Evolutionary conservation across 2,113 vertebrate species (phyloP), one percentile per base, ranked within the genome.

Genomic region (Delphinus delphis): DNA sequence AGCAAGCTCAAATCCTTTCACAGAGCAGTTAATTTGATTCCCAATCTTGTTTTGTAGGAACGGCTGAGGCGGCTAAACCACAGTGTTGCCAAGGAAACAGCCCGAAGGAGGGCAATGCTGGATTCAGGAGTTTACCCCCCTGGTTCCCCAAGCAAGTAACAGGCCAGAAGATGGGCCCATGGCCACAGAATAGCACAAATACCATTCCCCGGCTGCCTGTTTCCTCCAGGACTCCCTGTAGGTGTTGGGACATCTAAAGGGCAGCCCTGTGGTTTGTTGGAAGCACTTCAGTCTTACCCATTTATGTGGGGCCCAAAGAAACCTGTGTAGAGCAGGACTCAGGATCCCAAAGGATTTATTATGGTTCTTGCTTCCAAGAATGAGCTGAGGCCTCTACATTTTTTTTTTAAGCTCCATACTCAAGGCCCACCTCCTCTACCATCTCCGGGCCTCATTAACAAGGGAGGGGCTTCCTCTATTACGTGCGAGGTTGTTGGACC

Each of bases 71-170:
- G 99, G 91, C 98, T 99, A 82, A 99, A 99, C 97, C 99, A 99
- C 98, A 99, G 99, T 47, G 99, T 99, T 88, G 99, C 99, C 84
- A 99, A 99, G 97, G 99, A 99, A 98, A 99, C 99, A 0, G 99
- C 99, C 6, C 96, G 99, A 4, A 99, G 99, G 68, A 99, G 99
- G 88, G 99, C 99, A 2, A 99, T 99, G 99, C 98, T 99, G 96
- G 99, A 99, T 96, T 99, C 99, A 0, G 99, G 99, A 0, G 98
- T 99, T 55, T 99, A 99, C 96, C 97, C 99, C 0, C 98, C 99
- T 28, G 99, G 98, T 2, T 99, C 99, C 20, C 99, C 99, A 20
- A 99, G 99, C 97, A 99, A 99, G 98, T 99, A 98, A 98, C 11
- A 17, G 17, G 38, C 0, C 23, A 41, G 79, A 65, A 88, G 89